Evolutionary conservation across 2,888 invertebrate species (phyloP).

Genomic region (Cantharis nigra): DNA sequence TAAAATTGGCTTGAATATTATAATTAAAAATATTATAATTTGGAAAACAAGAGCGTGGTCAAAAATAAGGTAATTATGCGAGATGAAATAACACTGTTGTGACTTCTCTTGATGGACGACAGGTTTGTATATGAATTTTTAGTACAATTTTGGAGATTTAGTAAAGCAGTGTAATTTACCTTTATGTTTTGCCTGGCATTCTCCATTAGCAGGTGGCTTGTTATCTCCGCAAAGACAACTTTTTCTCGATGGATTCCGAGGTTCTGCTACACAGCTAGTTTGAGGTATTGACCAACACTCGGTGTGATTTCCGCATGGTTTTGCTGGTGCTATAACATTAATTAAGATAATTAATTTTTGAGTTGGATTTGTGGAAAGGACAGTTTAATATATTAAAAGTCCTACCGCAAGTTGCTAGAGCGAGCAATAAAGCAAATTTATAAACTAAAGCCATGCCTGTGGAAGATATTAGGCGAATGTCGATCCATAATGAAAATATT

Average conservation of each 20-base stretch:
- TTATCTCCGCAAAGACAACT: slow-evolving; percentile 52
- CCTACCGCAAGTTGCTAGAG: slow-evolving; percentile 31
- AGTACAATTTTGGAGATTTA: neutral
- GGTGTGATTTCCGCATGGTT: slow-evolving; percentile 47
- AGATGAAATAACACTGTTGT: no score
- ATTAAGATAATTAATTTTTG: neutral
- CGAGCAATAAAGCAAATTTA: slow-evolving; percentile 23
- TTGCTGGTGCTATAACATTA: slow-evolving; percentile 43
- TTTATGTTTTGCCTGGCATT: slow-evolving; percentile 45
- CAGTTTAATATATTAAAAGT: neutral
- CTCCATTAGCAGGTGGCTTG: slow-evolving; percentile 48
- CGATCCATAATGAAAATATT: slow-evolving; percentile 35
- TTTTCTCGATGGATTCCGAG: slow-evolving; percentile 31
- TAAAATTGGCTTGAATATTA: no score
- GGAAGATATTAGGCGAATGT: slow-evolving; percentile 35
- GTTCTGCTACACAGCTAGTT: slow-evolving; percentile 49
- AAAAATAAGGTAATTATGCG: no score
- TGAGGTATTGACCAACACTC: slow-evolving; percentile 49
- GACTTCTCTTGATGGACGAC: no score
- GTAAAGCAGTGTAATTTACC: slow-evolving; percentile 39
- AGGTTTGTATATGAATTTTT: neutral
- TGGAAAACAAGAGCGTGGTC: no score
- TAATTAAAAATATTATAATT: no score
- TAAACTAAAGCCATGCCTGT: slow-evolving; percentile 20
- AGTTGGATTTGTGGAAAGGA: neutral